Evolutionary conservation across 2,113 vertebrate species (phyloP).

Genomic region (Nymphicus hollandicus): DNA sequence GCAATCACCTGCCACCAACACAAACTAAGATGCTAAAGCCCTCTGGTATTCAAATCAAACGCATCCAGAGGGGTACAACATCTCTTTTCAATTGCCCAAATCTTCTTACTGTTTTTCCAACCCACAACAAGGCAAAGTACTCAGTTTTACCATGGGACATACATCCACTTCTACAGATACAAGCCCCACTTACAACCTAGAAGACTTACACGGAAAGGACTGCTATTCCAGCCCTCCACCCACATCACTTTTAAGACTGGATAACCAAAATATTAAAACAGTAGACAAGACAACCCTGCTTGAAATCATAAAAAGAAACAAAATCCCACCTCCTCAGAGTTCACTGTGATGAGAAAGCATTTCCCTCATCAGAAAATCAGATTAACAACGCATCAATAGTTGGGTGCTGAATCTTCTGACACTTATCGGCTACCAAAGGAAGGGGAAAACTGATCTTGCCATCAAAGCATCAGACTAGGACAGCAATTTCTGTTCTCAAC

Average conservation of each 20-base stretch:
- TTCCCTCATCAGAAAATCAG: neutral
- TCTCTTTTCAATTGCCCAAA: neutral
- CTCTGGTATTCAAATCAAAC: neutral
- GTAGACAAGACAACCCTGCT: neutral
- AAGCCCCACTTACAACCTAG: neutral
- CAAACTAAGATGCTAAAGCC: neutral
- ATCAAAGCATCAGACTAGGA: neutral
- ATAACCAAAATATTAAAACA: neutral
- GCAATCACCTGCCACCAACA: neutral
- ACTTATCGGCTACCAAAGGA: neutral
- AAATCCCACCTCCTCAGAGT: neutral
- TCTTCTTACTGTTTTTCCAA: neutral
- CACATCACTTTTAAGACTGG: neutral
- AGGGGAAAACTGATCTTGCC: neutral
- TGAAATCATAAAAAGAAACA: neutral
- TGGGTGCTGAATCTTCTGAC: neutral
- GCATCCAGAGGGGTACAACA: neutral
- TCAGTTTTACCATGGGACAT: neutral
- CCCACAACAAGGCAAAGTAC: neutral
- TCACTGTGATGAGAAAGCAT: neutral
- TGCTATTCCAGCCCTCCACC: neutral
- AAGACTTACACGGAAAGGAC: neutral
- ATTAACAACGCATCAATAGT: neutral
- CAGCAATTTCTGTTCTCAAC: neutral
- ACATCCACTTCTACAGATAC: neutral